Conservation (phyloP, 2,113 vertebrate genomes). For the Oenanthe melanoleuca region DNA sequence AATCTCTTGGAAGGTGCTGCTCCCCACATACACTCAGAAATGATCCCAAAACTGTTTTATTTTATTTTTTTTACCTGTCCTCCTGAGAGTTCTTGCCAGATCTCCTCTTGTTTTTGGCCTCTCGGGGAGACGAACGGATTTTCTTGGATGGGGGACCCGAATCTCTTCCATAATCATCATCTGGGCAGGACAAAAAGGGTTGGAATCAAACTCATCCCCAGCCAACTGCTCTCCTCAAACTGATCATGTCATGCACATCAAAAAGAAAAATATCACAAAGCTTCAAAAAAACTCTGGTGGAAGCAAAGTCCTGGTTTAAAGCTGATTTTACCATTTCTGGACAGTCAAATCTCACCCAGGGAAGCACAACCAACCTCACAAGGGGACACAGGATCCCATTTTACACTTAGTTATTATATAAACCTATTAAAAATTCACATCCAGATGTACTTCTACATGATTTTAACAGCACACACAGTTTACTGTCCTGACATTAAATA, state of each 20-base stretch:
- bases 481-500: background rate
- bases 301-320: background rate
- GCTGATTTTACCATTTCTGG: background rate
- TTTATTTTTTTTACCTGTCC: slow-evolving; percentile 82
- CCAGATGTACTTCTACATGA: rapidly evolving
- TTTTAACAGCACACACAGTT: background rate
- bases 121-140: slow-evolving; percentile 90
- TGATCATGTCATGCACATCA: background rate
- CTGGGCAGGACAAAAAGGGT: slow-evolving; percentile 60
- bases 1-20: background rate
- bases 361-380: background rate
- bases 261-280: background rate
- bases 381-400: background rate
- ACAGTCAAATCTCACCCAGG: background rate
- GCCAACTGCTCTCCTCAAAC: background rate
- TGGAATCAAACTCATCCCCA: background rate
- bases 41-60: rapidly evolving
- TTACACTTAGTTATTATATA: background rate
- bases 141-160: slow-evolving; percentile 91
- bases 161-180: slow-evolving; percentile 93
- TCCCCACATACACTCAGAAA: background rate
- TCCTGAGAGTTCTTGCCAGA: slow-evolving; percentile 96
- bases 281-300: background rate
- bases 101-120: slow-evolving; percentile 92
- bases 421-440: background rate